These are phyloP conservation scores for Galago senegalensis DNA, from an alignment of 2,797 vertebrate species.

Conservation along the genomic window DNA sequence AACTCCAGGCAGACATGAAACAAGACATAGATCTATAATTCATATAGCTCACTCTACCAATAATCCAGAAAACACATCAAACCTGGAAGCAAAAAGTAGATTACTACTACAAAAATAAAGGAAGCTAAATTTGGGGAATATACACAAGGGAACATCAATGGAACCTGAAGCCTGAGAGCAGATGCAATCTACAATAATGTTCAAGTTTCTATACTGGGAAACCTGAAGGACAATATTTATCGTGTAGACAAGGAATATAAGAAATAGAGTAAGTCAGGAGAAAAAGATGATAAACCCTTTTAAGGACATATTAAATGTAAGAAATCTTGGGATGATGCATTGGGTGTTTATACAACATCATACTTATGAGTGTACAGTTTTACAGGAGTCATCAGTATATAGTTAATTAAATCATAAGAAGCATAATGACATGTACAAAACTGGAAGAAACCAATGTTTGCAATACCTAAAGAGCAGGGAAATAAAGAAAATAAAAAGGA, in stretches of 20 bases:
- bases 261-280: neutral
- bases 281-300: constrained; percentile 5
- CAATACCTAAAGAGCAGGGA: neutral
- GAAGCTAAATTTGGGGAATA: constrained; percentile 44
- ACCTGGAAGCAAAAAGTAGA: constrained; percentile 38
- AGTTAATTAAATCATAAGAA: constrained; percentile 16
- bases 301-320: neutral
- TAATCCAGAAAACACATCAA: neutral
- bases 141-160: neutral
- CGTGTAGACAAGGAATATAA: neutral
- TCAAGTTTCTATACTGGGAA: constrained; percentile 1
- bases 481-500: neutral
- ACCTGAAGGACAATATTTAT: neutral
- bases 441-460: constrained; percentile 49
- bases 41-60: neutral
- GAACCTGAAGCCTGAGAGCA: neutral
- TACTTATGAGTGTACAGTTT: constrained; percentile 26
- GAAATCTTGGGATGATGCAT: neutral
- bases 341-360: neutral
- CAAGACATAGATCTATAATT: neutral
- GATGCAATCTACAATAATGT: neutral
- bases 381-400: neutral
- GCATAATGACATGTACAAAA: constrained; percentile 9
- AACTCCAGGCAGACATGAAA: constrained; percentile 28
- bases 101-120: constrained; percentile 53